phyloP scores from a whole-genome alignment of 2,888 invertebrate genomes.

The Antitype chi region DNA sequence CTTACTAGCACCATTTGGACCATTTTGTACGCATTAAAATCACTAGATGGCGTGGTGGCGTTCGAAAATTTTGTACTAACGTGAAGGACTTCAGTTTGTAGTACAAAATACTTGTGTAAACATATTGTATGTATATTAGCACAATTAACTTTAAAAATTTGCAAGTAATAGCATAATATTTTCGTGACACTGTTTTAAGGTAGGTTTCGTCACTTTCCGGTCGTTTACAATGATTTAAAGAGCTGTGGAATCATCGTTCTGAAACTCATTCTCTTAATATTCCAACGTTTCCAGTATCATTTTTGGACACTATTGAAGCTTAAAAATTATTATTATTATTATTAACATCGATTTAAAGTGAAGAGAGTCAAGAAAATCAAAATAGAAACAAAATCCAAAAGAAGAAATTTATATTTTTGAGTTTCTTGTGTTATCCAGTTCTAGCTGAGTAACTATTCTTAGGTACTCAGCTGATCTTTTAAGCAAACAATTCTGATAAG shows the following conservation, averaged over 20 bases:
- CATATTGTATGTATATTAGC: not conserved
- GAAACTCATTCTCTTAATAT: not conserved
- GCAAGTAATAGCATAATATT: not conserved
- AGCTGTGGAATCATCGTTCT: not conserved
- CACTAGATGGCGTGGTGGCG: slow-evolving; percentile 44
- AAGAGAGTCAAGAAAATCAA: not conserved
- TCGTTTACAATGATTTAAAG: not conserved
- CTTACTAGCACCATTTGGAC: not conserved
- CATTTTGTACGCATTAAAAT: slow-evolving; percentile 12
- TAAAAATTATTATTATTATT: not conserved
- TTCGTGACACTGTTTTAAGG: not conserved
- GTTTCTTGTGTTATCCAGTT: not conserved
- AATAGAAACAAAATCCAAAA: not conserved
- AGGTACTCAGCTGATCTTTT: not conserved
- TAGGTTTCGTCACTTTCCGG: too few relatives aligned
- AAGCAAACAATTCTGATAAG: not conserved
- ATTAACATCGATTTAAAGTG: not conserved
- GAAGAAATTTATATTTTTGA: not conserved
- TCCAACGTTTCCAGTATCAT: not conserved
- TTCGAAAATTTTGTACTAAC: not conserved
- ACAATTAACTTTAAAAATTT: not conserved
- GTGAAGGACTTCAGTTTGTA: not conserved
- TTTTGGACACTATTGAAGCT: not conserved
- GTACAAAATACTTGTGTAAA: not conserved
- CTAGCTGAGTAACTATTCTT: too few relatives aligned